These are phyloP conservation scores for Eilema sororculum DNA, from an alignment of 2,888 invertebrate species.

Conservation along the genomic window DNA sequence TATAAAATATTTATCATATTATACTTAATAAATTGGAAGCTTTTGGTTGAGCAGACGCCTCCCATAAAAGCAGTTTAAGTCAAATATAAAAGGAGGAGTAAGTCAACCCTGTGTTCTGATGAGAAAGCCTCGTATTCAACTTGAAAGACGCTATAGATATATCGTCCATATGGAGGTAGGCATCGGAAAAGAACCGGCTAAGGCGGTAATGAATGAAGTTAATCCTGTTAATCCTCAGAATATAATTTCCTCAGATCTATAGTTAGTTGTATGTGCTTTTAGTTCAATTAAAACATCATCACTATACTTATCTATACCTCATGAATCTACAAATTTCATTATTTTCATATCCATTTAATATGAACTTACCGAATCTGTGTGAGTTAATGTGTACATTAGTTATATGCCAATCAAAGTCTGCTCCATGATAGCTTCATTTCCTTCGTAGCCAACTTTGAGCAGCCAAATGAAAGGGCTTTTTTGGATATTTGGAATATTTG, in stretches of 20 bases:
- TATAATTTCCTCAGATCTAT: not conserved
- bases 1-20: too few relatives aligned
- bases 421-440: slow-evolving; percentile 16
- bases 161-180: too few relatives aligned
- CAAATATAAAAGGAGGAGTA: too few relatives aligned
- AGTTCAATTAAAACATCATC: not conserved
- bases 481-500: not conserved
- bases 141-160: too few relatives aligned
- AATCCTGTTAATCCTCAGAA: too few relatives aligned
- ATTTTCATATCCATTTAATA: not conserved
- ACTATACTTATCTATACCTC: too few relatives aligned
- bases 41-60: too few relatives aligned
- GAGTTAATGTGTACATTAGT: slow-evolving; percentile 8
- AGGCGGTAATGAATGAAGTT: too few relatives aligned
- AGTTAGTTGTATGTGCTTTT: not conserved
- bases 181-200: too few relatives aligned
- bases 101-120: not conserved
- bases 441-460: slow-evolving; percentile 1
- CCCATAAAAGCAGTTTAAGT: too few relatives aligned
- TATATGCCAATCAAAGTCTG: slow-evolving; percentile 20
- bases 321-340: not conserved
- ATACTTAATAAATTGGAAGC: too few relatives aligned
- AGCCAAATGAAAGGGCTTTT: not conserved
- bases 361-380: not conserved
- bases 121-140: too few relatives aligned